Evolutionary conservation across 1,140 invertebrate species (phyloP).

Genomic region (Aphaenogaster rudis): DNA sequence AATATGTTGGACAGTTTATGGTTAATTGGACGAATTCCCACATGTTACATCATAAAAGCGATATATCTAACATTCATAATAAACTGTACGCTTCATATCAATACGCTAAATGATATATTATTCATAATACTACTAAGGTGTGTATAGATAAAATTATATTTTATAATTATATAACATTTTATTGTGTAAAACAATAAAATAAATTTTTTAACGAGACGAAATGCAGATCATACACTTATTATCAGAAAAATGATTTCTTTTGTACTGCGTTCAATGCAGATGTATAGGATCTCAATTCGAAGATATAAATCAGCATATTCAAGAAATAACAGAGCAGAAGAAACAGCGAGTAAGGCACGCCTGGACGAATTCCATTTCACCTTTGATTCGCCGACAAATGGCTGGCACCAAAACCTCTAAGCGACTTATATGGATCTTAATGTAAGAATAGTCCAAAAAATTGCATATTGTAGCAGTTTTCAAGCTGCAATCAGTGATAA

Average conservation of each 20-base stretch:
- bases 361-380: not conserved
- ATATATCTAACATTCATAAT: not conserved
- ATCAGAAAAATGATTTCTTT: not conserved
- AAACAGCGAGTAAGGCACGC: not conserved
- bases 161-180: too few species aligned
- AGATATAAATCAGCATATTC: not conserved
- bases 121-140: constrained; percentile 1
- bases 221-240: not conserved
- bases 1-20: not conserved
- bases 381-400: not conserved
- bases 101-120: not conserved
- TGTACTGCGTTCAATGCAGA: not conserved
- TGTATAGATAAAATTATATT: not conserved
- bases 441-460: constrained; percentile 24
- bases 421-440: not conserved
- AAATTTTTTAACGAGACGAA: not conserved
- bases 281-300: not conserved
- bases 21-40: not conserved
- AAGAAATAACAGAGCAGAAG: not conserved
- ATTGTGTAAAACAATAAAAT: not conserved
- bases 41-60: not conserved
- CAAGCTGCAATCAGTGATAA: not conserved
- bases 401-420: not conserved
- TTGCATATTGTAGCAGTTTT: not conserved
- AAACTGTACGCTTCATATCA: not conserved